These are phyloP conservation scores for Xiphydria camelus DNA, from an alignment of 2,888 invertebrate genomes.

Conservation along the genomic window DNA sequence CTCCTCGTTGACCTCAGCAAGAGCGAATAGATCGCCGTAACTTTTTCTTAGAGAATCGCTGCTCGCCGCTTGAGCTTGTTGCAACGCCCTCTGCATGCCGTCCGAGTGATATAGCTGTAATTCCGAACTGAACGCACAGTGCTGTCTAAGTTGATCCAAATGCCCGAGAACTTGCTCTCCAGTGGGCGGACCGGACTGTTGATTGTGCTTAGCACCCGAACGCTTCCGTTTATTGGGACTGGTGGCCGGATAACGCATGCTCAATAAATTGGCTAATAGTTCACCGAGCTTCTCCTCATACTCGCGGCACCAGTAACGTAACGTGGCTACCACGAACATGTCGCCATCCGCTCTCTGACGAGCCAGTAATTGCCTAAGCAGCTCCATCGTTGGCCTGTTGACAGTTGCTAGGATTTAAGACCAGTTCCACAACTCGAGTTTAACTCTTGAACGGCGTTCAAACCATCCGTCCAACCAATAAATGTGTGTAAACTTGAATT, in stretches of 20 bases:
- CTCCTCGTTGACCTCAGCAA: conserved; percentile 79
- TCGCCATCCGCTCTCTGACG: conserved; percentile 75
- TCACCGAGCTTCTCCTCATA: conserved; percentile 87
- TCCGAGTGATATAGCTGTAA: conserved; percentile 81
- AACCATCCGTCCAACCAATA: too few relatives aligned
- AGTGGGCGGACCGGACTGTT: conserved; percentile 72
- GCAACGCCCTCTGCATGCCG: conserved; percentile 88
- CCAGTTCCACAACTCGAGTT: too few relatives aligned
- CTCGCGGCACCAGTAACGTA: conserved; percentile 94
- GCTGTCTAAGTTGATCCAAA: conserved; percentile 84
- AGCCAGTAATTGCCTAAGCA: conserved; percentile 81
- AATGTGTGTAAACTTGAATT: too few relatives aligned
- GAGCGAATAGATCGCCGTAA: conserved; percentile 85
- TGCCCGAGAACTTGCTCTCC: conserved; percentile 89
- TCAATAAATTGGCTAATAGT: conserved; percentile 76
- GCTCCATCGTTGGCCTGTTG: conserved; percentile 77
- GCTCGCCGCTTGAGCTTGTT: conserved; percentile 84
- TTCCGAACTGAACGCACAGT: conserved; percentile 62
- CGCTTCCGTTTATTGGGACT: conserved; percentile 92
- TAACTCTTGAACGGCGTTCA: too few relatives aligned
- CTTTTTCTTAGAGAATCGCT: conserved; percentile 88
- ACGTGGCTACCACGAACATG: conserved; percentile 85
- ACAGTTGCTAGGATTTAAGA: too few relatives aligned
- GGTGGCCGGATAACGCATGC: conserved; percentile 81
- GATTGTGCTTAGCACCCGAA: conserved; percentile 69